Evolutionary conservation across 2,113 vertebrate genomes (phyloP).

Genomic region (Megaceryle maxima): DNA sequence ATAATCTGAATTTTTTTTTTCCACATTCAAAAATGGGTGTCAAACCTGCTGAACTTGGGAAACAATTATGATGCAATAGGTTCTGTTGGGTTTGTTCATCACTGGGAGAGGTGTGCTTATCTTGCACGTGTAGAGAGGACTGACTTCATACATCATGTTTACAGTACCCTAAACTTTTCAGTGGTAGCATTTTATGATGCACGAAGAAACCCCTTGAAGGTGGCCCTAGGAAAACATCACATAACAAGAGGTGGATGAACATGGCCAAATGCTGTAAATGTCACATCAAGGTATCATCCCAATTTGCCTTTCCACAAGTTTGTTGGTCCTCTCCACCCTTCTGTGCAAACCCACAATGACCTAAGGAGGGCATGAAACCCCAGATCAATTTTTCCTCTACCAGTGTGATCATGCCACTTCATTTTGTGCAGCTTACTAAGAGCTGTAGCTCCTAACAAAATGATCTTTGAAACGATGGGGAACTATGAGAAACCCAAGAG

Average conservation of each 20-base stretch:
- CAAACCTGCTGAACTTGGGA: background rate
- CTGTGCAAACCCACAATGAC: background rate
- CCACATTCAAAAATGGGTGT: background rate
- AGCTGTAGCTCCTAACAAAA: background rate
- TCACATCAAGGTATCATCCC: background rate
- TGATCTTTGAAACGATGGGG: background rate
- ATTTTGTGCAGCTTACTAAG: background rate
- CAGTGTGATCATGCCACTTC: background rate
- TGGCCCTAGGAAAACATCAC: background rate
- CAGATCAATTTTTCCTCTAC: background rate
- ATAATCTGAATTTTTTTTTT: background rate
- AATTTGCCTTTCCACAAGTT: background rate
- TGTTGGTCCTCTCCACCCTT: background rate
- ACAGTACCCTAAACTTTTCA: background rate
- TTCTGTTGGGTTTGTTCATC: background rate
- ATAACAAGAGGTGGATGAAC: background rate
- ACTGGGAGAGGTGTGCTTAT: background rate
- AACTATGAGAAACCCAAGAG: background rate
- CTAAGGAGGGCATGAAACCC: background rate
- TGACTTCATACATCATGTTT: background rate
- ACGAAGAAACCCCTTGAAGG: background rate
- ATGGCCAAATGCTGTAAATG: background rate
- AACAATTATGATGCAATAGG: background rate
- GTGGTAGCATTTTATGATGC: background rate
- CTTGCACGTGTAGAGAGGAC: background rate